Evolutionary conservation across 1,140 invertebrate genomes (phyloP).

Genomic region (Magallana gigas): DNA sequence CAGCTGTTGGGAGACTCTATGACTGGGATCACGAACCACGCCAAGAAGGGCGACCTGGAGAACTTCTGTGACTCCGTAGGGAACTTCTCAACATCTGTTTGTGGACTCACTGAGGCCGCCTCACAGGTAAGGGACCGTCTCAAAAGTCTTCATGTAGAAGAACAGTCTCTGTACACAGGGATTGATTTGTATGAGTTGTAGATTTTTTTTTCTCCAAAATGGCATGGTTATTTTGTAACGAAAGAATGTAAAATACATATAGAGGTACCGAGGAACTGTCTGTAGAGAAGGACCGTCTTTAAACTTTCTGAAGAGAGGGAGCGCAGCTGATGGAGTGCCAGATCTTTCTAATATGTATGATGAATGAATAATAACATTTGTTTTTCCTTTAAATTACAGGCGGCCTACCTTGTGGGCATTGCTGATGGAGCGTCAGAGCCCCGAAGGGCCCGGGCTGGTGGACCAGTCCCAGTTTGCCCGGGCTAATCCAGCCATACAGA

Average conservation of each 20-base stretch:
- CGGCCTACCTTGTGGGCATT: slow-evolving; percentile 95
- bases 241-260: no score
- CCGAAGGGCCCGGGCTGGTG: slow-evolving; percentile 93
- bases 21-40: slow-evolving; percentile 92
- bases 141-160: not conserved
- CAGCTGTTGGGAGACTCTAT: slow-evolving; percentile 76
- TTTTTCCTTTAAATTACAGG: slow-evolving; percentile 81
- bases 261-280: no score
- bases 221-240: no score
- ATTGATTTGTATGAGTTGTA: no score
- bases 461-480: slow-evolving; percentile 87
- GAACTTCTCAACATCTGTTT: slow-evolving; percentile 91
- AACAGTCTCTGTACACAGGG: not conserved
- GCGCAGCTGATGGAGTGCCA: no score
- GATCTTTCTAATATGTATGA: no score
- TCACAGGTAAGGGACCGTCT: slow-evolving; percentile 81
- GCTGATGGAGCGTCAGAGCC: slow-evolving; percentile 80
- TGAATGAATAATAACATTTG: not conserved
- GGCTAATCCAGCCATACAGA: slow-evolving; percentile 92
- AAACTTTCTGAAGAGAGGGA: no score
- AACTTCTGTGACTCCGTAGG: slow-evolving; percentile 92
- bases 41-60: slow-evolving; percentile 92
- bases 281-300: no score
- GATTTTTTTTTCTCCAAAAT: no score
- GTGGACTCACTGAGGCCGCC: slow-evolving; percentile 94